These are phyloP conservation scores for Drosophila lini DNA, from an alignment of 1,140 invertebrate species.

Conservation along the genomic window DNA sequence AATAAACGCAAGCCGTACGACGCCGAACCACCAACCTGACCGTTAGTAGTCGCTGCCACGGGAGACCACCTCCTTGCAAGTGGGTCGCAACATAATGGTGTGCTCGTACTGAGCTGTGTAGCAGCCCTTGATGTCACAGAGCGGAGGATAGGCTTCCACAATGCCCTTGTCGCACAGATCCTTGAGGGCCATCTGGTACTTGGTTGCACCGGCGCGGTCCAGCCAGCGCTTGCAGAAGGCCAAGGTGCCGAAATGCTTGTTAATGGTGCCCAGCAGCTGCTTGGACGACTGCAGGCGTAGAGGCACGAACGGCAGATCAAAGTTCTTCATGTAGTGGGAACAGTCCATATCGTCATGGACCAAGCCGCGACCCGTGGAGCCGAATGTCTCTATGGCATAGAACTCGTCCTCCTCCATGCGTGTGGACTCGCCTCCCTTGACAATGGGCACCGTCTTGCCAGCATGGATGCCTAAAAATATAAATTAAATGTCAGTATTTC, in stretches of 20 bases:
- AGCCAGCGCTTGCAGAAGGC: slow-evolving; percentile 99
- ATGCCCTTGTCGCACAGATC: slow-evolving; percentile 98
- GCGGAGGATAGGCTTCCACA: slow-evolving; percentile 98
- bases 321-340: slow-evolving; percentile 99
- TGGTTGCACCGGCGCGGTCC: slow-evolving; percentile 97
- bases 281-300: slow-evolving; percentile 96
- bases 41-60: slow-evolving; percentile 97
- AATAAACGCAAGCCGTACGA: slow-evolving; percentile 45
- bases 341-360: slow-evolving; percentile 99
- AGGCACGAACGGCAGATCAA: slow-evolving; percentile 96
- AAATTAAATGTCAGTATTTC: neutral
- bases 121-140: slow-evolving; percentile 98
- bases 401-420: slow-evolving; percentile 99
- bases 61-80: slow-evolving; percentile 99
- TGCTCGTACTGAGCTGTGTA: slow-evolving; percentile 99
- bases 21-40: slow-evolving; percentile 12
- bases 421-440: slow-evolving; percentile 98
- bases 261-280: slow-evolving; percentile 96
- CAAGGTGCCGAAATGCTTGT: slow-evolving; percentile 98
- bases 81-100: slow-evolving; percentile 98
- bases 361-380: slow-evolving; percentile 97
- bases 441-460: slow-evolving; percentile 99
- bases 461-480: slow-evolving; percentile 94
- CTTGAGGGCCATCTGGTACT: slow-evolving; percentile 99
- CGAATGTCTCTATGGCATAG: slow-evolving; percentile 99